Conservation (phyloP, 2,888 invertebrate species). For the Tetragnatha montana region DNA sequence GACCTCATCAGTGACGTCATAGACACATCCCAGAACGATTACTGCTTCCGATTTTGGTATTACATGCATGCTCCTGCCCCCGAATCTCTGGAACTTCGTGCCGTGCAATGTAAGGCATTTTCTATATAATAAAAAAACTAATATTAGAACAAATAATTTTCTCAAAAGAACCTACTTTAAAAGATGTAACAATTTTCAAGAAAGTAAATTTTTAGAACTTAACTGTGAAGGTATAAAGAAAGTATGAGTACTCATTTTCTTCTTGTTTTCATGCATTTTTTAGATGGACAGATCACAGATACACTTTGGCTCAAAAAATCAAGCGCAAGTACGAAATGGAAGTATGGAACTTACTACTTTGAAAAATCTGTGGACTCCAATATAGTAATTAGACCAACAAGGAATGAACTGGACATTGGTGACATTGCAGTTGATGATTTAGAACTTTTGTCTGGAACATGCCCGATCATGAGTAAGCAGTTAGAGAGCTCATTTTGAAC, state of each 20-base stretch:
- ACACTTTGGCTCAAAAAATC: slow-evolving; percentile 63
- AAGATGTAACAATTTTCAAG: too few relatives aligned
- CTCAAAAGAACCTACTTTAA: too few relatives aligned
- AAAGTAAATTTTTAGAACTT: too few relatives aligned
- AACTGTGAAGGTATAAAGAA: too few relatives aligned
- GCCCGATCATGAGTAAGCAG: slow-evolving; percentile 65
- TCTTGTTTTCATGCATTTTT: slow-evolving; percentile 12
- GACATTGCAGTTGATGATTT: slow-evolving; percentile 72
- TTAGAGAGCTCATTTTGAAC: too few relatives aligned
- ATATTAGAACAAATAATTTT: too few relatives aligned
- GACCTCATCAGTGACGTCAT: slow-evolving; percentile 44
- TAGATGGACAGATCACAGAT: slow-evolving; percentile 23
- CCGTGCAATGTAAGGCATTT: slow-evolving; percentile 56
- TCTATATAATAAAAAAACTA: not conserved
- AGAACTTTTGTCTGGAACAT: slow-evolving; percentile 55
- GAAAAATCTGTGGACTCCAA: slow-evolving; percentile 50
- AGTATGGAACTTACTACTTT: slow-evolving; percentile 61
- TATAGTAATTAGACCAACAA: slow-evolving; percentile 38
- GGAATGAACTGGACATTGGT: slow-evolving; percentile 50
- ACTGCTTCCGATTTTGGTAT: slow-evolving; percentile 66
- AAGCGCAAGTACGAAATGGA: slow-evolving; percentile 50
- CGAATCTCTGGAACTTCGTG: slow-evolving; percentile 31
- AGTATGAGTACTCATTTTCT: not conserved
- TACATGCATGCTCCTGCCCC: slow-evolving; percentile 59
- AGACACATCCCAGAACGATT: slow-evolving; percentile 22